Evolutionary conservation across 1,140 invertebrate genomes (phyloP).

Genomic region (Monochamus saltuarius): DNA sequence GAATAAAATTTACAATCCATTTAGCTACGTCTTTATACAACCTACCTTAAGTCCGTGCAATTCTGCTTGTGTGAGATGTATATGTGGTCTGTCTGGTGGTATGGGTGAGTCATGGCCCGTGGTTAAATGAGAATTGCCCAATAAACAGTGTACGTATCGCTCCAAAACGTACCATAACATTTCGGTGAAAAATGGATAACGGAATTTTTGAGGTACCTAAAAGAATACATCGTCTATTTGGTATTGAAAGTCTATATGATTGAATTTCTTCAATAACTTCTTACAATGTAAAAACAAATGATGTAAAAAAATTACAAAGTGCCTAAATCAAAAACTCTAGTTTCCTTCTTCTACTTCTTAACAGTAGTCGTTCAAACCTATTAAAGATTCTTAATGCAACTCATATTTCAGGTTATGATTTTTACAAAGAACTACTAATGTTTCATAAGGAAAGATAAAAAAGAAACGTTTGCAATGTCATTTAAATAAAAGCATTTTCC

Average conservation of each 20-base stretch:
- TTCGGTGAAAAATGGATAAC: conserved; percentile 97
- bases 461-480: too few relatives aligned
- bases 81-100: conserved; percentile 57
- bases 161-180: conserved; percentile 98
- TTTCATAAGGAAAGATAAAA: too few relatives aligned
- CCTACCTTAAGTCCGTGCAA: conserved; percentile 81
- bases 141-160: conserved; percentile 84
- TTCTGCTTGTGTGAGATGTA: conserved; percentile 80
- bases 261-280: background rate
- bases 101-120: conserved; percentile 55
- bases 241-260: too few relatives aligned
- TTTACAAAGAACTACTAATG: too few relatives aligned
- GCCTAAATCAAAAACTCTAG: too few relatives aligned
- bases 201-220: conserved; percentile 92
- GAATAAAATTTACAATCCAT: conserved; percentile 9
- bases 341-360: too few relatives aligned
- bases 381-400: too few relatives aligned
- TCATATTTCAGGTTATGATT: too few relatives aligned
- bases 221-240: conserved; percentile 22
- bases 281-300: too few relatives aligned
- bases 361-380: too few relatives aligned
- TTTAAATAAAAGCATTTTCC: too few relatives aligned
- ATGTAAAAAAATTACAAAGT: too few relatives aligned
- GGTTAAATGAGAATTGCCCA: conserved; percentile 80
- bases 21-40: conserved; percentile 1